phyloP scores from a whole-genome alignment of 2,113 vertebrate genomes.

The Nibea coibor region DNA sequence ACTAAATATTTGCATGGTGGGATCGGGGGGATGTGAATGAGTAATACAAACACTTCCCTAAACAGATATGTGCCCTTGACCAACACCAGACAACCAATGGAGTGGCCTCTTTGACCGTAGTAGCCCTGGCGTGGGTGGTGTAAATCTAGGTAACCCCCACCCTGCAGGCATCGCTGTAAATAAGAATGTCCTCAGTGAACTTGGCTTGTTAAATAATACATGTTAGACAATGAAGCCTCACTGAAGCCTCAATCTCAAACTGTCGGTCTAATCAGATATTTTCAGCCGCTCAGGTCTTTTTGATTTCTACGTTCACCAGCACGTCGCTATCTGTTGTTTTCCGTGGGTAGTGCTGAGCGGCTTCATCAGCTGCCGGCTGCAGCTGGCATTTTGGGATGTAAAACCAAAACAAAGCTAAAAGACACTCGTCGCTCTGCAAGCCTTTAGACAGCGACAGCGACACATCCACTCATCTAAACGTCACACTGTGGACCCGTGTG shows the following conservation, averaged over 20 bases:
- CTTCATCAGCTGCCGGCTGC: not conserved
- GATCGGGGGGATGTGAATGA: not conserved
- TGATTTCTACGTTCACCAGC: not conserved
- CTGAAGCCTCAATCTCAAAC: not conserved
- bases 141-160: conserved; percentile 45
- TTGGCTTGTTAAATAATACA: conserved; percentile 55
- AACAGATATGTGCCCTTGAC: conserved; percentile 18
- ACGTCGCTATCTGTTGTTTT: not conserved
- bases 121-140: conserved; percentile 26
- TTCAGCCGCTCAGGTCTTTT: not conserved
- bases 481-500: not conserved
- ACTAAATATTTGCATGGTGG: conserved; percentile 6
- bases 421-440: not conserved
- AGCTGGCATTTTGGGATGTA: no score
- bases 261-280: not conserved
- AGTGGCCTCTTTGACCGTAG: not conserved
- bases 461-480: not conserved
- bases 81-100: not conserved
- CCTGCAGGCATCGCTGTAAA: conserved; percentile 54
- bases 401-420: no score
- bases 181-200: conserved; percentile 47
- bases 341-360: no score
- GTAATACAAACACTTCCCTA: conserved; percentile 10
- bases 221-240: not conserved
- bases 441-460: no score